Conservation (phyloP, 2,888 invertebrate species). For the Synanthedon vespiformis region DNA sequence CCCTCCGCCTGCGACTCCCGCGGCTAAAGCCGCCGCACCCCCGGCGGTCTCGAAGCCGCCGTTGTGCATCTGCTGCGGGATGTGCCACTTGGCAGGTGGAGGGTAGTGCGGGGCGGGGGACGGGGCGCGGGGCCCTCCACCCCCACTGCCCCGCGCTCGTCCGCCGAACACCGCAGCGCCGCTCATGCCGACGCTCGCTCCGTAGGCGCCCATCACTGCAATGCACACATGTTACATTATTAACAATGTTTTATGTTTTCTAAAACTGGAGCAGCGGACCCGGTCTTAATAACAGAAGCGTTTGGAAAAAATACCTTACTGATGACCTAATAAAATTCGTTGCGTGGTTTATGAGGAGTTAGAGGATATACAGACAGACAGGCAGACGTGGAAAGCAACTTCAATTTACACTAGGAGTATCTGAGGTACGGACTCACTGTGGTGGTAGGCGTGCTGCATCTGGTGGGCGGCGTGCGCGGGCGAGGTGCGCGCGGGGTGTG, state of each 20-base stretch:
- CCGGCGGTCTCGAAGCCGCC: constrained; percentile 14
- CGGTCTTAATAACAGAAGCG: too few relatives aligned
- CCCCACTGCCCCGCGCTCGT: constrained; percentile 21
- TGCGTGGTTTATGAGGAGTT: too few relatives aligned
- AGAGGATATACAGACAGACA: too few relatives aligned
- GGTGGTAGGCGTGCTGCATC: constrained; percentile 54
- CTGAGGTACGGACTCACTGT: constrained; percentile 30
- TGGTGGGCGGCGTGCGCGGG: neutral
- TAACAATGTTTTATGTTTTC: neutral
- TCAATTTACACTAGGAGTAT: too few relatives aligned
- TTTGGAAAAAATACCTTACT: too few relatives aligned
- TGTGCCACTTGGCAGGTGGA: constrained; percentile 81
- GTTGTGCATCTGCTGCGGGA: constrained; percentile 71
- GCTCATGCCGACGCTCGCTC: constrained; percentile 21
- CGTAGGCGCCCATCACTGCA: constrained; percentile 49
- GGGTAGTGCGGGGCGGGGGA: constrained; percentile 46
- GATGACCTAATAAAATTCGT: too few relatives aligned
- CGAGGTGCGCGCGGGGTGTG: constrained; percentile 11
- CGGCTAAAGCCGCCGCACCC: constrained; percentile 6
- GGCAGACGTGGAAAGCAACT: too few relatives aligned
- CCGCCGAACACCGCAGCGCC: constrained; percentile 6
- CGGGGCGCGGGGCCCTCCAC: constrained; percentile 57
- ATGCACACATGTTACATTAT: constrained; percentile 1
- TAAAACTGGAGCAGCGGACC: neutral
- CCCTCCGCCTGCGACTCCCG: constrained; percentile 17